Percentiles rank a stretch among this genome's conserved stretches.
Conservation (phyloP, 1,140 invertebrate species). For the Diuraphis noxia region DNA sequence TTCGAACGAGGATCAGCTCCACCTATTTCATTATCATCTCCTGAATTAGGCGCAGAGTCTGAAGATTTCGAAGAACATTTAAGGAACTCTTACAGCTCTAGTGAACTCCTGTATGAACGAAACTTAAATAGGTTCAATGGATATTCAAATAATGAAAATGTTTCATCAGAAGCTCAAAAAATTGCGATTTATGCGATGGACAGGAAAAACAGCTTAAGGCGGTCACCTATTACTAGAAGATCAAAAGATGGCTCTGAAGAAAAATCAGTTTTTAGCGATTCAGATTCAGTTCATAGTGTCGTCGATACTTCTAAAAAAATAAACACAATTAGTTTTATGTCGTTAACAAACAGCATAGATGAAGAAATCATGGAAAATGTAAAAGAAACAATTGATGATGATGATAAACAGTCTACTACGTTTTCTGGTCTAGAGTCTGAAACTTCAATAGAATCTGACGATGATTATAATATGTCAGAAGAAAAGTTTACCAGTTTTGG, state of each 20-base stretch:
- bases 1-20: slow-evolving; percentile 69
- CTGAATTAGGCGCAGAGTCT: slow-evolving; percentile 68
- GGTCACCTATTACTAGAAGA: neutral
- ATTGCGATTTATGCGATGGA: slow-evolving; percentile 39
- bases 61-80: slow-evolving; percentile 62
- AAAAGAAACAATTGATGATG: neutral
- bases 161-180: slow-evolving; percentile 39
- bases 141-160: slow-evolving; percentile 66
- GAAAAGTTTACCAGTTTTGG: neutral
- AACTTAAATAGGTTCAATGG: slow-evolving; percentile 79
- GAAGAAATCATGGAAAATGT: neutral
- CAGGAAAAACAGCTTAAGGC: slow-evolving; percentile 26
- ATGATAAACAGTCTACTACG: neutral
- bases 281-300: slow-evolving; percentile 45
- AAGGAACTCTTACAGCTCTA: slow-evolving; percentile 76
- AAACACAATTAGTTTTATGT: neutral
- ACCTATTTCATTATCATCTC: slow-evolving; percentile 77
- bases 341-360: neutral
- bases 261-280: slow-evolving; percentile 42
- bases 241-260: slow-evolving; percentile 16
- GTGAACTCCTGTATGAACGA: slow-evolving; percentile 76
- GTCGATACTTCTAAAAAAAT: slow-evolving; percentile 30
- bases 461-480: neutral
- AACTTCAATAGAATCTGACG: neutral
- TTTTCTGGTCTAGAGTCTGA: neutral